phyloP scores from a whole-genome alignment of 2,113 vertebrate species.

The Arenaria interpres region DNA sequence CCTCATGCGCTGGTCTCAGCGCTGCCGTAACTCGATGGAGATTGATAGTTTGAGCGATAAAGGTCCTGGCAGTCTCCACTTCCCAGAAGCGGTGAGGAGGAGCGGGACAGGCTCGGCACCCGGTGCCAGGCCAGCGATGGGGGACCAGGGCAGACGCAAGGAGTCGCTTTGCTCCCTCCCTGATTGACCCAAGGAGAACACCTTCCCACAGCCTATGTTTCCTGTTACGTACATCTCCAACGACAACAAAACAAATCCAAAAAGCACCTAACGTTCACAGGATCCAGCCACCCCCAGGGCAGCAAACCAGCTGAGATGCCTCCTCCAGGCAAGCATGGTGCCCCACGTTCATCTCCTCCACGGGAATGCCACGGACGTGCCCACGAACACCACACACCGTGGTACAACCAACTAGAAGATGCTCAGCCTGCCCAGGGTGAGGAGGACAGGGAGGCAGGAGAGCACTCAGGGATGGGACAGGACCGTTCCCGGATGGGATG shows the following conservation, averaged over 20 bases:
- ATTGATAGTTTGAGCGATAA: not conserved
- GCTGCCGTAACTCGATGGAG: not conserved
- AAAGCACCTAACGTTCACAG: accelerated
- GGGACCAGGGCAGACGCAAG: too few species aligned
- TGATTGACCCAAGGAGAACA: not conserved
- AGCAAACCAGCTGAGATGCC: not conserved
- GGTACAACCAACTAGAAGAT: not conserved
- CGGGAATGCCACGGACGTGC: accelerated
- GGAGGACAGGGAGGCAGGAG: not conserved
- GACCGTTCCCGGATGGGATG: accelerated
- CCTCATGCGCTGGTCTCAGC: accelerated
- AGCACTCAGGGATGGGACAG: accelerated
- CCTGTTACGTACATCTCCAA: accelerated
- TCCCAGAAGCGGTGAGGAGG: not conserved
- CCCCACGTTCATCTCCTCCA: not conserved
- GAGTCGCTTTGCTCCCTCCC: not conserved
- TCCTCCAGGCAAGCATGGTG: accelerated
- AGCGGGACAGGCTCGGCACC: not conserved
- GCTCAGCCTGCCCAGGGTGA: not conserved
- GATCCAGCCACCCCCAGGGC: not conserved
- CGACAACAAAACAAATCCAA: not conserved
- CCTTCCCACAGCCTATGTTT: accelerated
- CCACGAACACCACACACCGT: accelerated
- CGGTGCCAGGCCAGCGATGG: not conserved
- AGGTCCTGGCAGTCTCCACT: not conserved